Evolutionary conservation across 1,140 invertebrate species (phyloP).

Genomic region (Drosophila nasuta): DNA sequence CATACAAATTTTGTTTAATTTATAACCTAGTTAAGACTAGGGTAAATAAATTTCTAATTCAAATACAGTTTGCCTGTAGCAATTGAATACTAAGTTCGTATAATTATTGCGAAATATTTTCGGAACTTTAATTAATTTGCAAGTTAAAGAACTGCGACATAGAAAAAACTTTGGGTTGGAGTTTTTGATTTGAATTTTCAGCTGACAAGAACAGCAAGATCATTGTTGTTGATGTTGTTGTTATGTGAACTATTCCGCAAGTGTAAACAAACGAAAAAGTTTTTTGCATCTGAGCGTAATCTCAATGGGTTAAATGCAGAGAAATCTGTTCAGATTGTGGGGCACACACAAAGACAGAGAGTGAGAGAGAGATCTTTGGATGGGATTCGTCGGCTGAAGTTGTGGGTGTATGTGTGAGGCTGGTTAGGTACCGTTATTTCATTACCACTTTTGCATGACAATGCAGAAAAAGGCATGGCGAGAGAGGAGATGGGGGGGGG

Average conservation of each 20-base stretch:
- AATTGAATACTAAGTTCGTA: background rate
- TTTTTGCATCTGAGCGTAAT: conserved; percentile 31
- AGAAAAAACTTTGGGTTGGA: background rate
- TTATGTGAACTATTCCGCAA: conserved; percentile 40
- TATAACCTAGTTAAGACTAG: too few relatives aligned
- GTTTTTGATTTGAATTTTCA: conserved; percentile 13
- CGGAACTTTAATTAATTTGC: conserved; percentile 20
- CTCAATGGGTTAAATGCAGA: conserved; percentile 43
- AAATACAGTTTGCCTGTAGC: too few relatives aligned
- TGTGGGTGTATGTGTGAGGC: conserved; percentile 12
- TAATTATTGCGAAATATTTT: conserved; percentile 10
- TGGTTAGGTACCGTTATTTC: conserved; percentile 71
- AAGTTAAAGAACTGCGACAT: background rate
- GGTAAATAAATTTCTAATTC: too few relatives aligned
- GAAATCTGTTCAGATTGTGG: conserved; percentile 34
- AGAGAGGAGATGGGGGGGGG: background rate
- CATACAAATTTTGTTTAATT: too few relatives aligned
- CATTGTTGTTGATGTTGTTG: background rate
- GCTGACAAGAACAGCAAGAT: conserved; percentile 35
- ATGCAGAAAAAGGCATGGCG: conserved; percentile 50
- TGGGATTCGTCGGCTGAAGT: background rate
- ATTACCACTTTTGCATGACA: conserved; percentile 80
- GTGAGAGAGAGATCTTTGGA: conserved; percentile 18
- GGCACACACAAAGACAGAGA: background rate
- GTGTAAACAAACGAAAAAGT: conserved; percentile 47